Conservation (phyloP, 2,888 invertebrate genomes). For the Chelonus formosanus region DNA sequence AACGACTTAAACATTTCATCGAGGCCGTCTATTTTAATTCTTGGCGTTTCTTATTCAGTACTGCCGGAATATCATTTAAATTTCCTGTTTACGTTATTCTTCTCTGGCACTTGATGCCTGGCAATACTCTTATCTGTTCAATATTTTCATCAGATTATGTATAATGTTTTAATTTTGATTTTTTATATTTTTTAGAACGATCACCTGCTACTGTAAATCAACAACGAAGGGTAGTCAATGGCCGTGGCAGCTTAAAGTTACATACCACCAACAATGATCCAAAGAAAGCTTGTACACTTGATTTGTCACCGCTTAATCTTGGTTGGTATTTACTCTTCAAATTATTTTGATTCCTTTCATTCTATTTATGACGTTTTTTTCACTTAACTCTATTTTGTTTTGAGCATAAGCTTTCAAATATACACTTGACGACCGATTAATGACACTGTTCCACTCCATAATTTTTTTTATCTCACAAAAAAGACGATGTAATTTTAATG, state of each 20-base stretch:
- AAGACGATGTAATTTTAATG: too few species aligned
- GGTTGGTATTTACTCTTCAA: conserved; percentile 48
- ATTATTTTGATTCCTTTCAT: conserved; percentile 9
- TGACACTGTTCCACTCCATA: too few species aligned
- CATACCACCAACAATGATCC: conserved; percentile 56
- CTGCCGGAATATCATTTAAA: conserved; percentile 24
- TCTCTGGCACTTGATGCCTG: conserved; percentile 14
- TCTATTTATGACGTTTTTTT: neutral
- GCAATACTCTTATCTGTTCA: conserved; percentile 11
- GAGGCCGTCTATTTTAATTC: conserved; percentile 28
- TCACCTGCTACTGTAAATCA: conserved; percentile 55
- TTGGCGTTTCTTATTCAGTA: conserved; percentile 9
- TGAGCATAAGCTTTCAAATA: too few species aligned
- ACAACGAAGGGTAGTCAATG: conserved; percentile 55
- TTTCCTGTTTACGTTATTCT: conserved; percentile 27
- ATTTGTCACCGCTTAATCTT: conserved; percentile 55
- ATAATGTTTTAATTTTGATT: conserved; percentile 13
- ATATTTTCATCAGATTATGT: conserved; percentile 18
- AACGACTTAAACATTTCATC: conserved; percentile 11
- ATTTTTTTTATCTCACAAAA: too few species aligned
- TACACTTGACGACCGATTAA: too few species aligned
- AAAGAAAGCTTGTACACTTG: conserved; percentile 55
- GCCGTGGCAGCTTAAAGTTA: conserved; percentile 51
- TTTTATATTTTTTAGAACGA: conserved; percentile 51
- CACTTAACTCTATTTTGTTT: too few species aligned